Conservation (phyloP, 2,797 vertebrate genomes). For the Parauchenoglanis punctatus region DNA sequence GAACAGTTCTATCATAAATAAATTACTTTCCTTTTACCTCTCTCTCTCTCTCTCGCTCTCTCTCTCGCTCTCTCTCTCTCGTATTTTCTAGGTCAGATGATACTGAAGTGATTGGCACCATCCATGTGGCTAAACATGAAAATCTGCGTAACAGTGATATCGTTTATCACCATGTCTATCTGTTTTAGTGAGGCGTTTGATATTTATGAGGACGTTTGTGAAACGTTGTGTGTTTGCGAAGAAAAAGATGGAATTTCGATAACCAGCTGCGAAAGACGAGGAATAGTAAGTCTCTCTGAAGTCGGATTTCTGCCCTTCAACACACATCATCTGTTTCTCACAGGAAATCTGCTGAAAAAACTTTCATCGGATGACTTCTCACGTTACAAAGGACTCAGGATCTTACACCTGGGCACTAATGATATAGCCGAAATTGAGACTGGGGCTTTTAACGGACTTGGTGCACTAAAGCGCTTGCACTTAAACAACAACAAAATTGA, state of each 20-base stretch:
- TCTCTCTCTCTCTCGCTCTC: background rate
- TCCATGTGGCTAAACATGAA: slow-evolving; percentile 82
- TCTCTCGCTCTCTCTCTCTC: slow-evolving; percentile 61
- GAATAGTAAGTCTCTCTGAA: slow-evolving; percentile 89
- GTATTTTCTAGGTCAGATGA: slow-evolving; percentile 73
- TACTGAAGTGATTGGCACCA: slow-evolving; percentile 60
- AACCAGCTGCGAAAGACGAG: slow-evolving; percentile 94
- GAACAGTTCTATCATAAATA: background rate
- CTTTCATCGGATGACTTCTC: slow-evolving; percentile 89
- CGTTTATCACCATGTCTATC: slow-evolving; percentile 83
- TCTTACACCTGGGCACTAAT: slow-evolving; percentile 94
- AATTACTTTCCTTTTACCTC: background rate
- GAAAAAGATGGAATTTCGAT: slow-evolving; percentile 92
- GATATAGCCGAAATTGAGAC: slow-evolving; percentile 93
- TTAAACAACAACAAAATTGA: slow-evolving; percentile 97
- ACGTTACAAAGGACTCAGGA: slow-evolving; percentile 89
- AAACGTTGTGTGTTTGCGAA: slow-evolving; percentile 91
- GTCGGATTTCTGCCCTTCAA: slow-evolving; percentile 86
- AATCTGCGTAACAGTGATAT: slow-evolving; percentile 88
- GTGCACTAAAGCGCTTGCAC: slow-evolving; percentile 89
- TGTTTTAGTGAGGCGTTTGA: slow-evolving; percentile 85
- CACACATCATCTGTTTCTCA: slow-evolving; percentile 90
- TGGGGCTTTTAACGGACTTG: slow-evolving; percentile 93
- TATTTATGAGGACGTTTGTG: slow-evolving; percentile 92
- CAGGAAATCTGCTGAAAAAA: slow-evolving; percentile 89